phyloP scores from a whole-genome alignment of 2,888 invertebrate genomes.

The Cantharis nigra region DNA sequence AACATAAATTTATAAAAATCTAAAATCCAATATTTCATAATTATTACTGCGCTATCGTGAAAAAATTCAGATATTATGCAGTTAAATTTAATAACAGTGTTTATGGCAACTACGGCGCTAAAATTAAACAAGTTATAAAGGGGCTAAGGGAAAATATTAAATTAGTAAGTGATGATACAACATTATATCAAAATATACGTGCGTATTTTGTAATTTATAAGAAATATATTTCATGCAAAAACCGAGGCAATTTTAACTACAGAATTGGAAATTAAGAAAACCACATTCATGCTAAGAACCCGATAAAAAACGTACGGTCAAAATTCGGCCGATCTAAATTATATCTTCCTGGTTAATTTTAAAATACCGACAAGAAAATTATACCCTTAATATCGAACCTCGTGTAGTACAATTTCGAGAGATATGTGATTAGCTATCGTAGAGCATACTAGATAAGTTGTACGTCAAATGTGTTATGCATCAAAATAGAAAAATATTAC shows the following conservation, averaged over 20 bases:
- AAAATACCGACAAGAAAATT: slow-evolving; percentile 18
- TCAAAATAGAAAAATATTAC: background rate
- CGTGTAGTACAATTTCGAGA: background rate
- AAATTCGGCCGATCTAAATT: slow-evolving; percentile 13
- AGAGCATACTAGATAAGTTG: background rate
- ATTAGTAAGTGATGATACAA: background rate
- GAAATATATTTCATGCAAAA: background rate
- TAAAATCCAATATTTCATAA: background rate
- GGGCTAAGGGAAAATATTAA: background rate
- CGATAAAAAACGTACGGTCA: slow-evolving; percentile 10
- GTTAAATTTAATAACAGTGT: background rate
- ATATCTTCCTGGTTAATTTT: slow-evolving; percentile 16
- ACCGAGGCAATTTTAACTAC: slow-evolving; percentile 7
- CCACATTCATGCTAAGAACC: background rate
- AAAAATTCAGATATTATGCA: background rate
- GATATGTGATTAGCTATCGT: background rate
- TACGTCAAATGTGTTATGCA: background rate
- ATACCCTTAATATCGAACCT: slow-evolving; percentile 15
- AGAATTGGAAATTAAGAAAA: slow-evolving; percentile 12
- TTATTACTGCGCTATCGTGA: background rate
- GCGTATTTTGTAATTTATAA: background rate
- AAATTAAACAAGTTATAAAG: background rate
- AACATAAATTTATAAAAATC: background rate
- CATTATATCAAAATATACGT: background rate
- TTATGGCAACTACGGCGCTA: background rate